Evolutionary conservation across 2,888 invertebrate genomes (phyloP).

Genomic region (Xanthorhoe spadicearia): DNA sequence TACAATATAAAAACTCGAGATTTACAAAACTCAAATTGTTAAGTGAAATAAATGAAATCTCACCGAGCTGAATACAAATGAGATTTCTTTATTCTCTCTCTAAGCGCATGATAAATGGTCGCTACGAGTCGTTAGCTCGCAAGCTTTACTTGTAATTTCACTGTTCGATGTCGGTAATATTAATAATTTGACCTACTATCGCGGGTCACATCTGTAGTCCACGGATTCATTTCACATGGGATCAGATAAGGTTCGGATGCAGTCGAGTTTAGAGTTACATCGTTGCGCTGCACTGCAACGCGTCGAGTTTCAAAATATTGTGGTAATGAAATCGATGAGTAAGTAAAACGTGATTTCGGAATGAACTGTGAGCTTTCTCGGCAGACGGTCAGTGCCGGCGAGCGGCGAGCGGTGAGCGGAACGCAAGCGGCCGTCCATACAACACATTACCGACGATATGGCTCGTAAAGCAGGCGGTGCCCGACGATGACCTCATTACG

Average conservation of each 20-base stretch:
- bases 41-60: constrained; percentile 75
- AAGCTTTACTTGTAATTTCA: constrained; percentile 75
- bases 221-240: constrained; percentile 69
- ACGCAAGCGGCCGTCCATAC: constrained; percentile 56
- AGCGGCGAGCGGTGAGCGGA: constrained; percentile 60
- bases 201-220: constrained; percentile 72
- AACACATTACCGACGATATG: constrained; percentile 65
- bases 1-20: constrained; percentile 72
- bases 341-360: constrained; percentile 41
- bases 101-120: constrained; percentile 77
- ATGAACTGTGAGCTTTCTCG: constrained; percentile 36
- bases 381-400: constrained; percentile 63
- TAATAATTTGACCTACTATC: constrained; percentile 82
- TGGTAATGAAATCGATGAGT: constrained; percentile 62
- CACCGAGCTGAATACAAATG: constrained; percentile 74
- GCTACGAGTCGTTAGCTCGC: constrained; percentile 76
- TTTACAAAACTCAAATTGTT: constrained; percentile 77
- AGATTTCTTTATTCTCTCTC: constrained; percentile 72
- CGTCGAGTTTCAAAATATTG: constrained; percentile 77
- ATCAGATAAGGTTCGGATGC: constrained; percentile 74
- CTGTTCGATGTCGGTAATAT: constrained; percentile 78
- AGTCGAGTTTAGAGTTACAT: constrained; percentile 62
- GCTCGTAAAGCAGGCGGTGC: constrained; percentile 65
- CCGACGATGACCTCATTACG: constrained; percentile 71
- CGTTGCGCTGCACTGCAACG: constrained; percentile 62